Conservation (phyloP, 2,113 vertebrate genomes). For the Rutilus rutilus region DNA sequence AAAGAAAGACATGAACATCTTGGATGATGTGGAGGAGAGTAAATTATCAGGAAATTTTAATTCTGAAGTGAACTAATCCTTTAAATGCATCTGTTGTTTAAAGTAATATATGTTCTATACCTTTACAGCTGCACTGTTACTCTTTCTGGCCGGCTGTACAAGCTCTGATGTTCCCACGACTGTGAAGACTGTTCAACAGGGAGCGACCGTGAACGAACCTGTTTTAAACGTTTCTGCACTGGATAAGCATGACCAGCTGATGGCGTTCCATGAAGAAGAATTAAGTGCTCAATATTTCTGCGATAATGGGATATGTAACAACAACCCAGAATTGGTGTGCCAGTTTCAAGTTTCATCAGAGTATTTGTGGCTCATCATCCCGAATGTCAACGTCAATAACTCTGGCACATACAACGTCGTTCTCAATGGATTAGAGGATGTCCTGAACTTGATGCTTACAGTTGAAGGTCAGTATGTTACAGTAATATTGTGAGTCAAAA, state of each 20-base stretch:
- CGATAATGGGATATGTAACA: not conserved
- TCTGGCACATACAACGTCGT: not conserved
- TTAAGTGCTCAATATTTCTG: no score
- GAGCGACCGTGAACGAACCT: no score
- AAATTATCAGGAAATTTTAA: no score
- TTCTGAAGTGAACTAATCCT: no score
- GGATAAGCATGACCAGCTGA: no score
- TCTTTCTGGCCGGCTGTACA: not conserved
- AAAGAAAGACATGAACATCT: no score
- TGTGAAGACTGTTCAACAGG: no score
- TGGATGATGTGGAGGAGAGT: no score
- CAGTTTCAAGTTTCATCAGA: not conserved
- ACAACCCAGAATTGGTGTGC: not conserved
- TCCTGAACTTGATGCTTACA: not conserved
- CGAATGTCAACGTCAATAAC: not conserved
- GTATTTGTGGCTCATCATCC: not conserved
- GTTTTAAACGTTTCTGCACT: no score
- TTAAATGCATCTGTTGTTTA: no score
- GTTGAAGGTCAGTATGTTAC: not conserved
- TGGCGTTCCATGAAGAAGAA: no score
- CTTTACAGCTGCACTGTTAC: not conserved
- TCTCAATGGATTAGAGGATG: not conserved
- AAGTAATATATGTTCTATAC: not conserved
- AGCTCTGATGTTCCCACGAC: no score
- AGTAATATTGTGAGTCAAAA: not conserved